These are phyloP conservation scores for Semicossyphus pulcher DNA, from an alignment of 2,113 vertebrate genomes.

Conservation along the genomic window DNA sequence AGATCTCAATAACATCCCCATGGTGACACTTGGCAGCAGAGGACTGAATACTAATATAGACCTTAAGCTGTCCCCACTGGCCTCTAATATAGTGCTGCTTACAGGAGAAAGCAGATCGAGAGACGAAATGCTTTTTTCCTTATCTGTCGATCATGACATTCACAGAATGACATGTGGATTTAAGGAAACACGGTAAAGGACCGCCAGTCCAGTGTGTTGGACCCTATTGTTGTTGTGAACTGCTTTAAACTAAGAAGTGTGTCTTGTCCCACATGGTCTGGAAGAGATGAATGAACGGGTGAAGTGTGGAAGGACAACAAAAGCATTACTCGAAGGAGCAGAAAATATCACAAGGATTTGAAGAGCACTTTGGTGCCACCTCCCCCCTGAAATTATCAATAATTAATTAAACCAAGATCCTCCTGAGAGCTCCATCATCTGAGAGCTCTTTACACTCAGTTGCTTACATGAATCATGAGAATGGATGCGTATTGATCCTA, in stretches of 20 bases:
- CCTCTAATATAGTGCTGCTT: constrained; percentile 4
- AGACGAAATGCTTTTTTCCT: background rate
- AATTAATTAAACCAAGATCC: constrained; percentile 57
- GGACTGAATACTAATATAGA: constrained; percentile 60
- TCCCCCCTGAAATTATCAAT: constrained; percentile 57
- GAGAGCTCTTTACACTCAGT: constrained; percentile 23
- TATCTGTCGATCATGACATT: background rate
- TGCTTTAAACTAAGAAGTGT: background rate
- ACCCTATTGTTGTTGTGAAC: background rate
- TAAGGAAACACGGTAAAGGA: background rate
- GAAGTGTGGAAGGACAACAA: constrained; percentile 8
- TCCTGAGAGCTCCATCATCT: constrained; percentile 36
- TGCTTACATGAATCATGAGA: constrained; percentile 19
- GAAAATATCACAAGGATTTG: constrained; percentile 36
- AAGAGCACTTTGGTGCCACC: constrained; percentile 49
- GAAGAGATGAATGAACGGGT: constrained; percentile 16
- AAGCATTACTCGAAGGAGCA: constrained; percentile 12
- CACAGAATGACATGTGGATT: background rate
- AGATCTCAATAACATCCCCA: constrained; percentile 33
- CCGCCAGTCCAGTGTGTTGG: background rate
- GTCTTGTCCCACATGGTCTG: background rate
- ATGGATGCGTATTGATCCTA: background rate
- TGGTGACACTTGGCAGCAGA: constrained; percentile 34
- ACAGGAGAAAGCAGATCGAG: constrained; percentile 21
- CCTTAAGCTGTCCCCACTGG: constrained; percentile 36